These are phyloP conservation scores for Dromas ardeola DNA, from an alignment of 2,113 vertebrate species.

Conservation along the genomic window DNA sequence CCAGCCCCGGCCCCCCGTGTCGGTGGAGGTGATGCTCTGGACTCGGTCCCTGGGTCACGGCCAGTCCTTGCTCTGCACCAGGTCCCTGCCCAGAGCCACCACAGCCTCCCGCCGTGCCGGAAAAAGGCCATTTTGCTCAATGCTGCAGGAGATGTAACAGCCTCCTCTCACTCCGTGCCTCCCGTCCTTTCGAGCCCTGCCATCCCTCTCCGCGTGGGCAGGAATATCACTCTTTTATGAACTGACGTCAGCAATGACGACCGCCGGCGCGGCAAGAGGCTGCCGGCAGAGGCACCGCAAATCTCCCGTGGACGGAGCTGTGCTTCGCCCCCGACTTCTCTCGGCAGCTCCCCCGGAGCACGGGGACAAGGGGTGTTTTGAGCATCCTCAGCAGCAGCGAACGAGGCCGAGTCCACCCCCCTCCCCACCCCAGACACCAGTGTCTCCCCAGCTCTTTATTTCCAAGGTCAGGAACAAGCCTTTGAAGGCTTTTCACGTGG, in stretches of 20 bases:
- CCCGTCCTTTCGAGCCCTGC: fast-evolving
- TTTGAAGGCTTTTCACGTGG: neutral
- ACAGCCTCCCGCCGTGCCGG: fast-evolving
- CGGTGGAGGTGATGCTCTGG: neutral
- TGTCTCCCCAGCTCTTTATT: neutral
- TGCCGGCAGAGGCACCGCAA: neutral
- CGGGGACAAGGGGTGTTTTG: neutral
- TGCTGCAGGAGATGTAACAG: neutral
- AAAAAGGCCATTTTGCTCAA: no score
- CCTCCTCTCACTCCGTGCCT: fast-evolving
- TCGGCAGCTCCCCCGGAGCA: neutral
- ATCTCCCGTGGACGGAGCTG: neutral
- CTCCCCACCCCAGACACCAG: neutral
- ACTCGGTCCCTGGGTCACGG: fast-evolving
- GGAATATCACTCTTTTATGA: neutral
- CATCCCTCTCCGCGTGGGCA: neutral
- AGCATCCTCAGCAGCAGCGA: neutral
- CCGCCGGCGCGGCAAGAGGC: fast-evolving
- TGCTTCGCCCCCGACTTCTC: neutral
- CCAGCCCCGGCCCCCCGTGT: neutral
- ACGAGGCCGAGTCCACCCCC: neutral
- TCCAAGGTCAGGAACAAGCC: neutral
- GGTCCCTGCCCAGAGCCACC: neutral
- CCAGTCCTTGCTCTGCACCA: neutral
- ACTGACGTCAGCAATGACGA: neutral